Evolutionary conservation across 2,888 invertebrate species (phyloP), one percentile per base, ranked within the genome.

Genomic region (Ferrisia virgata): DNA sequence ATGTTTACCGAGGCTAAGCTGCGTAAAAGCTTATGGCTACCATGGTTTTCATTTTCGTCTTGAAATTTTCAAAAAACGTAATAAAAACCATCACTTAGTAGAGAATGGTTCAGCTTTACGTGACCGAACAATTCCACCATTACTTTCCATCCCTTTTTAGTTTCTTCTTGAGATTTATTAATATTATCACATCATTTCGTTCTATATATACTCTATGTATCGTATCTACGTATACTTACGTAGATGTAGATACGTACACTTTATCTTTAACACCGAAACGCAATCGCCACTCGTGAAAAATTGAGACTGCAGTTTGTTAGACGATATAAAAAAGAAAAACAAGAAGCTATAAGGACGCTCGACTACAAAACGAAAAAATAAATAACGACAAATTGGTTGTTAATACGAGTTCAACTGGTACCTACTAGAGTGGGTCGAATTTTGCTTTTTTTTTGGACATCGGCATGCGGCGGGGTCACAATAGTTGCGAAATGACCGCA

Each of bases 1-100:
- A 72, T 72, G 72, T 72, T 72, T 72, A 72, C 72, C 33, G 72
- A 72, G 58, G 72, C 72, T 72, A 72, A 72, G 72, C 72, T 72
- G 25, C n/a, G 72, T 33, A 72, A 72, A 72, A 72, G 72, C 72
- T 72, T 72, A 72, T 72, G 72, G 72, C 72, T 72, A 72, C 33
- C 72, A 22, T 33, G 33, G 72, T 72, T 72, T 64, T 72, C 72
- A 72, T 72, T 72, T 72, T 72, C 72, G 72, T 33, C 72, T 72
- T 31, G 33, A 33, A 72, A 72, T 72, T 72, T 72, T 31, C 72
- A 72, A 64, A 22, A 72, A 72, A 72, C 72, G 33, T 33, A 72
- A 72, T 72, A 72, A 72, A 72, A 72, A 72, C 33, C 72, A 64
- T 72, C 33, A 33, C 72, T 72, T 72, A 18, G 33, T 72, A 18